Conservation (phyloP, 2,797 vertebrate genomes). For the Phoxinus dragarum region DNA sequence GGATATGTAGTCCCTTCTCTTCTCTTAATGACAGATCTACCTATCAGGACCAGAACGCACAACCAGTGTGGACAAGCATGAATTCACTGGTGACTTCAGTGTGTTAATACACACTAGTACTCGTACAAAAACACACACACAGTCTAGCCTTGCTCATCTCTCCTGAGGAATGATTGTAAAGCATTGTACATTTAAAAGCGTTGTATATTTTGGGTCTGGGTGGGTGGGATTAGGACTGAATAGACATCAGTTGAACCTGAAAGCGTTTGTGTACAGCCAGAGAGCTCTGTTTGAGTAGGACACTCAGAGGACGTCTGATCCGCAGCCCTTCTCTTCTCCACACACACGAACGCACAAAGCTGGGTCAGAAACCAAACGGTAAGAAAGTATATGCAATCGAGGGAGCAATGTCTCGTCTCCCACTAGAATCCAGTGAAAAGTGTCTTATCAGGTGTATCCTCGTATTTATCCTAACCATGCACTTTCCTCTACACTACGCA, state of each 20-base stretch:
- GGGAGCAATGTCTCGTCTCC: constrained; percentile 22
- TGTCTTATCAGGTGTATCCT: constrained; percentile 37
- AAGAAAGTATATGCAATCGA: constrained; percentile 41
- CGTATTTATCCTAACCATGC: constrained; percentile 34
- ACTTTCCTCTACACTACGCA: constrained; percentile 50
- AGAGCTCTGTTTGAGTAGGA: constrained; percentile 37
- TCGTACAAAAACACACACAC: constrained; percentile 32
- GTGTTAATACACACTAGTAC: constrained; percentile 28
- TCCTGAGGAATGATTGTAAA: constrained; percentile 68
- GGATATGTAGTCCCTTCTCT: constrained; percentile 29
- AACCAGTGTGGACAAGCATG: constrained; percentile 54
- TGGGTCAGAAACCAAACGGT: constrained; percentile 17
- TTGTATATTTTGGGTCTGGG: constrained; percentile 64
- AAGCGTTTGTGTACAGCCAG: constrained; percentile 45
- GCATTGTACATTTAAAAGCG: constrained; percentile 65
- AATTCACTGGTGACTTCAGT: constrained; percentile 43
- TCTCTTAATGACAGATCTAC: constrained; percentile 31
- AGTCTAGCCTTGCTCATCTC: constrained; percentile 57
- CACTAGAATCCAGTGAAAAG: constrained; percentile 22
- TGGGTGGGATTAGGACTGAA: constrained; percentile 43
- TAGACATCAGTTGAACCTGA: constrained; percentile 43
- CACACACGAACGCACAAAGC: constrained; percentile 38
- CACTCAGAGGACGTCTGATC: constrained; percentile 24
- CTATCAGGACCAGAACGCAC: constrained; percentile 40
- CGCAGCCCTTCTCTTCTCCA: constrained; percentile 50